Conservation (phyloP, 2,888 invertebrate species). For the Kuschelorhynchus macadamiae region DNA sequence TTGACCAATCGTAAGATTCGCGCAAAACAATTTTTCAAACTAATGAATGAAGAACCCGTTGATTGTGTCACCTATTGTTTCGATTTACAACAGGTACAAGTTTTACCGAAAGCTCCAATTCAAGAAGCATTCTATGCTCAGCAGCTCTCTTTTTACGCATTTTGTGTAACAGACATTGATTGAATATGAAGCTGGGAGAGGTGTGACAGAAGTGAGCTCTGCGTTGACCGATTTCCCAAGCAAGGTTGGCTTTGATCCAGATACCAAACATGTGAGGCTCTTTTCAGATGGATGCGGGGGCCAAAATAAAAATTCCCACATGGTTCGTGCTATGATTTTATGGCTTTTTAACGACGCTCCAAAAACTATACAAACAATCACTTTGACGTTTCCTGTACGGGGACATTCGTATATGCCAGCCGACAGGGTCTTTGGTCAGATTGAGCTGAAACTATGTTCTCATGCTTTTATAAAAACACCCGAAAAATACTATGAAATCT, state of each 20-base stretch:
- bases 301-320: constrained; percentile 44
- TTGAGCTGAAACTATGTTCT: constrained; percentile 28
- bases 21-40: no score
- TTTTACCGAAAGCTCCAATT: constrained; percentile 38
- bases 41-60: no score
- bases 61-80: constrained; percentile 23
- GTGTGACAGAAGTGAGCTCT: constrained; percentile 45
- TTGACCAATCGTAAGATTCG: no score
- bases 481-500: constrained; percentile 26
- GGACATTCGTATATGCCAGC: constrained; percentile 47
- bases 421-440: constrained; percentile 39
- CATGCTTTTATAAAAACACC: constrained; percentile 33
- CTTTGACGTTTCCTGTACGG: constrained; percentile 47
- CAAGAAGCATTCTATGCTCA: constrained; percentile 50
- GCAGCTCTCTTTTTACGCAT: constrained; percentile 48
- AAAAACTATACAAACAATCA: constrained; percentile 44
- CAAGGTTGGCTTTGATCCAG: constrained; percentile 38
- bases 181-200: constrained; percentile 48
- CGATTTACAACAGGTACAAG: constrained; percentile 37
- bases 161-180: constrained; percentile 50
- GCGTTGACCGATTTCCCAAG: constrained; percentile 46
- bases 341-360: constrained; percentile 55
- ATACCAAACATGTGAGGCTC: constrained; percentile 36
- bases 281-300: constrained; percentile 47
- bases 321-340: constrained; percentile 53